These are phyloP conservation scores for Oxyura jamaicensis DNA, from an alignment of 2,113 vertebrate genomes.

Conservation along the genomic window DNA sequence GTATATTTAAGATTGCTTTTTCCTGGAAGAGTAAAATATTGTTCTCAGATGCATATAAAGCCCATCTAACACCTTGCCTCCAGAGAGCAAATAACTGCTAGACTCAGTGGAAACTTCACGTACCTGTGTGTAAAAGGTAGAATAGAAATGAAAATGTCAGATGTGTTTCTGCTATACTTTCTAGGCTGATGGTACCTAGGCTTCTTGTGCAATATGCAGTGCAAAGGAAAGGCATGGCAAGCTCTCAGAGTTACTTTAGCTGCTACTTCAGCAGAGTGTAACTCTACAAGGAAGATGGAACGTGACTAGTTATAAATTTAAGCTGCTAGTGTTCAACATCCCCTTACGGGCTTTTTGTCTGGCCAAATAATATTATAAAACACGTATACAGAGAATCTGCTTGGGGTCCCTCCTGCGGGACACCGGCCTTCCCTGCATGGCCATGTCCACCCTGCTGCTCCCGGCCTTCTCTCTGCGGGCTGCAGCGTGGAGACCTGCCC, in stretches of 20 bases:
- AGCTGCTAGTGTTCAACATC: neutral
- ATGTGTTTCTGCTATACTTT: neutral
- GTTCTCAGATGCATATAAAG: neutral
- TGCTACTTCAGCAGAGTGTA: neutral
- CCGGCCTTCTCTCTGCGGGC: neutral
- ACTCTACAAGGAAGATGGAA: neutral
- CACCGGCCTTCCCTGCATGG: too few species aligned
- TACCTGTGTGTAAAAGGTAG: neutral
- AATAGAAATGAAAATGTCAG: neutral
- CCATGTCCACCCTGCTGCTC: too few species aligned
- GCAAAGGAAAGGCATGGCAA: neutral
- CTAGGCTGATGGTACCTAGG: neutral
- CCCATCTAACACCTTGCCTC: neutral
- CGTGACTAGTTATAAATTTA: neutral
- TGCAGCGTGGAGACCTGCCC: neutral
- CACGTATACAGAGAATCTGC: neutral
- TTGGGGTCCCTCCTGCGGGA: too few species aligned
- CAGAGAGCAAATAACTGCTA: neutral
- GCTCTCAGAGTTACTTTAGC: neutral
- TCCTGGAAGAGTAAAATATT: neutral
- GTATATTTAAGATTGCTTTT: neutral
- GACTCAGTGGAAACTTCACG: neutral
- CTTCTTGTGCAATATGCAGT: neutral
- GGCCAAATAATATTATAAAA: neutral
- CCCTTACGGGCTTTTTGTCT: neutral